Evolutionary conservation across 2,113 vertebrate species (phyloP), one percentile per base, ranked within the genome.

Genomic region (Sinocyclocheilus rhinocerous): DNA sequence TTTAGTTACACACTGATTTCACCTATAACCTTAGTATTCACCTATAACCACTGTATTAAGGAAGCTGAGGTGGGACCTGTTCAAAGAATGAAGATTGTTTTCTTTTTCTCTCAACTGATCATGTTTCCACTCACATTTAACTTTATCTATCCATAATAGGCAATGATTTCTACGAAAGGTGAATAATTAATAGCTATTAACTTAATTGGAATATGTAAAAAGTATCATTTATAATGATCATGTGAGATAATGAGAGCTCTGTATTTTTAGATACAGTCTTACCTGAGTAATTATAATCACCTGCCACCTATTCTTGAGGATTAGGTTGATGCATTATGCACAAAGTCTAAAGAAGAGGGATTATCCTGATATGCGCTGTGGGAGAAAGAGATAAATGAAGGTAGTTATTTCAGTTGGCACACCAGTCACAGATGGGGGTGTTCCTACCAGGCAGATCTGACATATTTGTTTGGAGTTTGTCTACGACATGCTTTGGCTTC

Each of bases 351-450:
- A 73, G 81, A 65, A 50, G 65, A 59, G 45, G 52, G 39, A 81
- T 88, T 81, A 81, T 91, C 85, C 85, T 80, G 83, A 75, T 86
- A 83, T 76, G 59, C 55, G 33, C 82, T 88, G 55, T 76, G 61
- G 42, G 88, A 84, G 76, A 55, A 76, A 61, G 22, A 55, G 85
- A 81, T 70, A 87, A 87, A 85, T 90, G 45, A 76, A 77, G 73
- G 75, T 52, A 52, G 86, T 76, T 89, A 57, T 90, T 85, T 85
- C 45, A 73, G 87, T 76, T 87, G 85, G 76, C 73, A 86, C 77
- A 61, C 7, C 79, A 83, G 59, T 89, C 78, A 79, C 77, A 84
- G 67, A 85, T 72, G 50, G 70, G 63, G 39, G 65, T 77, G 85
- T 84, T 78, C 83, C 70, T 79, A 79, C 84, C 63, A 50, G 84